Percentiles rank a stretch among this genome's conserved stretches.
Conservation (phyloP, 2,888 invertebrate species). For the Fabriciana adippe region DNA sequence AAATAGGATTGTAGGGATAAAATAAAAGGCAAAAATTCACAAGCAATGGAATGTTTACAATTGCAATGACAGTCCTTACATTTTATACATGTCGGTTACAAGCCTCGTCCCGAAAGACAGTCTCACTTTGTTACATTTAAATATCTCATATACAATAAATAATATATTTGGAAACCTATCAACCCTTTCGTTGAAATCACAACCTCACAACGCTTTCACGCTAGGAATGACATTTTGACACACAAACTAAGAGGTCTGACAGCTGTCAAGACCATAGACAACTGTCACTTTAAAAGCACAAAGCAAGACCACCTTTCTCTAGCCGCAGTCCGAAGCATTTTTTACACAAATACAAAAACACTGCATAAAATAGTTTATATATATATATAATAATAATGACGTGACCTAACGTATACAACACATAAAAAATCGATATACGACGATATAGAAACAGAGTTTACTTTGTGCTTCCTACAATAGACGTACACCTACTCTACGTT, state of each 20-base stretch:
- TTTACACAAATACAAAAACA: slow-evolving; percentile 69
- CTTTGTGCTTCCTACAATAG: slow-evolving; percentile 69
- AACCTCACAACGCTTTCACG: slow-evolving; percentile 47
- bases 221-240: slow-evolving; percentile 30
- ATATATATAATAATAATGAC: slow-evolving; percentile 47
- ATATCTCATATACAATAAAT: slow-evolving; percentile 29
- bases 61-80: slow-evolving; percentile 73
- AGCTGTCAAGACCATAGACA: slow-evolving; percentile 22
- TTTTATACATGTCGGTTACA: slow-evolving; percentile 59
- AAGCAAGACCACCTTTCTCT: slow-evolving; percentile 61
- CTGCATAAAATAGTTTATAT: slow-evolving; percentile 51
- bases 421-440: slow-evolving; percentile 54
- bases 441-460: slow-evolving; percentile 60
- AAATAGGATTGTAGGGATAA: slow-evolving; percentile 26
- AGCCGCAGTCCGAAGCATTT: slow-evolving; percentile 50
- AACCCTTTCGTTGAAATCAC: slow-evolving; percentile 53
- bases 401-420: slow-evolving; percentile 49
- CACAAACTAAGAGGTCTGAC: slow-evolving; percentile 31
- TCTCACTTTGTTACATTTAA: slow-evolving; percentile 50
- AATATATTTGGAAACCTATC: slow-evolving; percentile 32
- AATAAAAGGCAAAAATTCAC: slow-evolving; percentile 67
- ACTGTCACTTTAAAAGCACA: slow-evolving; percentile 31
- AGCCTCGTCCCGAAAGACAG: slow-evolving; percentile 55
- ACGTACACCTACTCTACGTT: slow-evolving; percentile 50
- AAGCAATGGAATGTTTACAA: slow-evolving; percentile 81